phyloP scores from a whole-genome alignment of 2,797 vertebrate species.

The Phoxinus dragarum region DNA sequence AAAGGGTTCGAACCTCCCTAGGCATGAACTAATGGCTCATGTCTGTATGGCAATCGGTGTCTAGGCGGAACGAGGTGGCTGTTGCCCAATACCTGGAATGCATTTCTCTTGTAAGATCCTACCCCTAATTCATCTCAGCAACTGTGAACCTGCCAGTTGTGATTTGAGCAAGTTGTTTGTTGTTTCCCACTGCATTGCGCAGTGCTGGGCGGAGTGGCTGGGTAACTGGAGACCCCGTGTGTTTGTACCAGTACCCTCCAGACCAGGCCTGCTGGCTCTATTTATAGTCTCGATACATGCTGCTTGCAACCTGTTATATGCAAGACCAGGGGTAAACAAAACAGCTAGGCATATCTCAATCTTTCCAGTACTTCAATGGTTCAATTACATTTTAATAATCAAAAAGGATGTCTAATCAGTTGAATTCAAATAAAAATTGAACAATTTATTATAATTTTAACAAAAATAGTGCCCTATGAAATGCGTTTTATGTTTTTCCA shows the following conservation, averaged over 20 bases:
- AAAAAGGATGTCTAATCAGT: background rate
- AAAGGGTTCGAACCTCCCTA: conserved; percentile 20
- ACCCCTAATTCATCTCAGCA: background rate
- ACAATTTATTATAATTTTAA: background rate
- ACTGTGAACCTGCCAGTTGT: conserved; percentile 2
- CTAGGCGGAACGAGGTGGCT: background rate
- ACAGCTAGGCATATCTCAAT: background rate
- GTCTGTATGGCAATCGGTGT: background rate
- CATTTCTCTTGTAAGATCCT: conserved; percentile 57
- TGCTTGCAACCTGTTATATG: conserved; percentile 64
- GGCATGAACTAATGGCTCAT: background rate
- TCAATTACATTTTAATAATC: background rate
- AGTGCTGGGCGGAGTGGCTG: conserved; percentile 1
- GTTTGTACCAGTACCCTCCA: conserved; percentile 50
- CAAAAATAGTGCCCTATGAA: background rate
- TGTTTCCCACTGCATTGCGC: conserved; percentile 21
- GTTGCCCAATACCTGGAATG: conserved; percentile 58
- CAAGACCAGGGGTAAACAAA: conserved; percentile 62
- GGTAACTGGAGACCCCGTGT: conserved; percentile 39
- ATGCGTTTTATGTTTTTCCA: background rate
- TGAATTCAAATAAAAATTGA: background rate
- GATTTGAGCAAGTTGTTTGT: conserved; percentile 26
- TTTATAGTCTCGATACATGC: conserved; percentile 75
- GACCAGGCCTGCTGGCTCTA: conserved; percentile 64
- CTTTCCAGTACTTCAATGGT: background rate